Percentiles rank a stretch among this genome's conserved stretches.
Conservation (phyloP, 1,140 invertebrate genomes). For the Conopomorpha cramerella region DNA sequence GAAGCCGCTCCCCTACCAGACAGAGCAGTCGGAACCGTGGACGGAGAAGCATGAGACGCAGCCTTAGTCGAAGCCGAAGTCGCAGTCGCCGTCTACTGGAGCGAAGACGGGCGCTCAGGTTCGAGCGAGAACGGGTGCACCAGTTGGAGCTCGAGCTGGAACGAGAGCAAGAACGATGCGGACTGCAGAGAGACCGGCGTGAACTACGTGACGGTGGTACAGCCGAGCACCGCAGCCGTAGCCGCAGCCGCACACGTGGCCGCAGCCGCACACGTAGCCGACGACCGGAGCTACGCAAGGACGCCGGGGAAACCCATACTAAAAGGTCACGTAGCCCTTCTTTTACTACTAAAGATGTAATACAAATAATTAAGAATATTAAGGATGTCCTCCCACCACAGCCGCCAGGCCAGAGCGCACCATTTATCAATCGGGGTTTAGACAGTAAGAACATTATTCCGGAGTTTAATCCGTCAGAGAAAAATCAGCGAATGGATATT, state of each 20-base stretch:
- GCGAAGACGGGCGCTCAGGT: not conserved
- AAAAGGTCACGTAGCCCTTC: slow-evolving; percentile 6
- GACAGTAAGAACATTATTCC: slow-evolving; percentile 7
- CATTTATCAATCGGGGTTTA: not conserved
- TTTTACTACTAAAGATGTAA: slow-evolving; percentile 4
- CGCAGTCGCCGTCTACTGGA: not conserved
- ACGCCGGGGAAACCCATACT: no score
- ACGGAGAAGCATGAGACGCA: not conserved
- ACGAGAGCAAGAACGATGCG: not conserved
- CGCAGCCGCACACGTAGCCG: not conserved
- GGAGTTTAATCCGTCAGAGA: slow-evolving; percentile 5
- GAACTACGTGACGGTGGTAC: no score
- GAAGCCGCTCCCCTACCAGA: no score
- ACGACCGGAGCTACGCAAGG: not conserved
- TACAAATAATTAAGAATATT: slow-evolving; percentile 2
- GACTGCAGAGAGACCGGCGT: not conserved
- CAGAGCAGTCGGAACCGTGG: no score
- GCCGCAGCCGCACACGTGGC: no score
- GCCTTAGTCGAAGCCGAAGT: not conserved
- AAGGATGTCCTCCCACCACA: not conserved
- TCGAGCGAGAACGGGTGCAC: not conserved
- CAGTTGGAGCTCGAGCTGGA: not conserved
- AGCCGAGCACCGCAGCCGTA: not conserved
- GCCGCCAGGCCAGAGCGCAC: slow-evolving; percentile 1
- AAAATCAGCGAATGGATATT: slow-evolving; percentile 4